Base-by-base conservation (phyloP, 1,140 invertebrate genomes). In the silkworm (Bombyx mori) region DNA sequence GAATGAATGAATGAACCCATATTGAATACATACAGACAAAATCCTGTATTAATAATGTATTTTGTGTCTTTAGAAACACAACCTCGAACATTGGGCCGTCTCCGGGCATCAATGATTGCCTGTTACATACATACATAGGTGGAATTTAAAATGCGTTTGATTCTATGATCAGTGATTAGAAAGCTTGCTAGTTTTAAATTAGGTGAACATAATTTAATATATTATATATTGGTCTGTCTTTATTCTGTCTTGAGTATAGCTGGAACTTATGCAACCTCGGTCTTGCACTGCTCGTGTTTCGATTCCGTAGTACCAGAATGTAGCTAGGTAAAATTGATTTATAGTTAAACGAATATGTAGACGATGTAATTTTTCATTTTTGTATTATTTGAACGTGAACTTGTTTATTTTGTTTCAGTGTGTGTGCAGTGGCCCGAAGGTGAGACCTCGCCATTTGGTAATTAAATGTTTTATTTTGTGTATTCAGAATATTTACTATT, bases 351-450 rank as follows among this genome's bases (percentile, higher is more conserved):
- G 8, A 7, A 47, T 47, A 47, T n/a, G 12, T 18, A 47, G 46
- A 47, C 2, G 5, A 47, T 44, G 26, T 50, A 42, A 18, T n/a
- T 22, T 52, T 26, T 18, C 12, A 18, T 18, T 52, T 57, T 68
- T 61, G 70, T 63, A 56, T 57, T 35, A 35, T 35, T 35, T 35
- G 26, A 35, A 35, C 26, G 2, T 35, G 26, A 35, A 35, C 26
- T 45, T 48, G 45, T 66, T 76, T 63, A 66, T 86, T 86, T 86
- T 92, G 91, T 93, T 92, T 78, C 93, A 93, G 94, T 95, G 80
- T 95, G 93, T 89, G 93, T 95, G 80, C 94, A 94, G 86, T 95
- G 94, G 94, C 93, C 94, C 71, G 93, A 94, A 92, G 93, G 93
- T 94, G 92, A 92, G 92, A 35, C 26, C 26, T 35, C 26, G 26